Base-by-base conservation (phyloP, 1,140 invertebrate species). In the Sitobion miscanthi region DNA sequence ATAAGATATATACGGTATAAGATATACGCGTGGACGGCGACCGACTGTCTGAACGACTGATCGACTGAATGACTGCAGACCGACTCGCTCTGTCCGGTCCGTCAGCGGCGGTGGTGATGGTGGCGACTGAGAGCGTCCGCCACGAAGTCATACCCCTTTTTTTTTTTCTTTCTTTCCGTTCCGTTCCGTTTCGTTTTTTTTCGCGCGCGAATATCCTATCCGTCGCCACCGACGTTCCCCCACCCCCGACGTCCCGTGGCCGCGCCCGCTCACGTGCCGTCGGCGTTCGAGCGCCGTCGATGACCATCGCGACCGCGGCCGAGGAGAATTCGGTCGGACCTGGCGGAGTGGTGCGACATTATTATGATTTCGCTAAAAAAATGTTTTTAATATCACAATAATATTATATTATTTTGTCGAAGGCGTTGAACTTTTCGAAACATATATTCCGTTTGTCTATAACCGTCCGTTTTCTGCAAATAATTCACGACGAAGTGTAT, bases 141-240 rank as follows among this genome's bases (percentile, higher is more conserved):
- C 54, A 4, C 54, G 4, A 17, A 35, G 47, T 62, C 38, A 54
- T 90, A 45, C 54, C 54, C n/a, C 38, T 57, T 90, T 90, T 90
- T 90, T 89, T 89, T 88, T 38, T 35, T 89, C 5, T 52, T 89
- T 89, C 47, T 89, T 89, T 35, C 30, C 49, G 25, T 88, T 88
- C 21, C 14, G 20, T 62, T 90, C 17, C 38, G 38, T 77, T 77
- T 57, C 5, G 20, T 57, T 69, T 69, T 62, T 62, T 69, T 69
- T 47, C 49, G 45, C 87, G 45, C 87, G 45, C 47, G 45, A 35
- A 49, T 89, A 35, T 49, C 47, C 21, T 49, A 14, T 20, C 49
- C 25, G 25, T 8, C 35, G 17, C 30, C 87, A 21, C 87, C n/a
- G n/a, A n/a, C 62, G 62, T 35, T 30, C 62, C 62, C 30, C 62